A percentile compares a stretch with the other conserved stretches of the same genome.
phyloP scores from a whole-genome alignment of 2,888 invertebrate genomes.

The Pristionchus arcanus region DNA sequence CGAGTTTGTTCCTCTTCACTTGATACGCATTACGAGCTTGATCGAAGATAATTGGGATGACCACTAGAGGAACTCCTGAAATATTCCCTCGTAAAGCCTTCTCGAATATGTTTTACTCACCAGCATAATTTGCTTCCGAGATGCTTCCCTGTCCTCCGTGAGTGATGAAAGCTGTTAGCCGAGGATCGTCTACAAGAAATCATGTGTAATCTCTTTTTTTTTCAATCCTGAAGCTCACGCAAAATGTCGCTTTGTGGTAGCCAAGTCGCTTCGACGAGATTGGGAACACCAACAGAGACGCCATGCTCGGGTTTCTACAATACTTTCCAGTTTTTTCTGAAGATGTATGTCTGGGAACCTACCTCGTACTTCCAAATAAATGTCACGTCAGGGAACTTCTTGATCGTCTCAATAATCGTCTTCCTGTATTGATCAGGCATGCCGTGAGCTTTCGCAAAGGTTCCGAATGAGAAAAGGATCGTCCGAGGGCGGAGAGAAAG shows the following conservation, averaged over 20 bases:
- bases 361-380: slow-evolving; percentile 54
- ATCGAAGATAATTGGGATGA: background rate
- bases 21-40: background rate
- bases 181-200: slow-evolving; percentile 11
- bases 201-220: background rate
- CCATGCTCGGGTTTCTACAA: background rate
- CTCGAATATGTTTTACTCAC: background rate
- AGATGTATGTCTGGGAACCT: too few relatives aligned
- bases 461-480: slow-evolving; percentile 37
- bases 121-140: slow-evolving; percentile 7
- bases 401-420: background rate
- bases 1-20: slow-evolving; percentile 13
- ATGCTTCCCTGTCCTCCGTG: slow-evolving; percentile 47
- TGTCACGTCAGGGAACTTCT: slow-evolving; percentile 34
- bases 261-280: background rate
- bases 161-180: slow-evolving; percentile 46
- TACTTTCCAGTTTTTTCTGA: too few relatives aligned
- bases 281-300: background rate
- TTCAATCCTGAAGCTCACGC: background rate
- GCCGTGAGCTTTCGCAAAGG: background rate
- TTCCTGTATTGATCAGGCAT: slow-evolving; percentile 6
- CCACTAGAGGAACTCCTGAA: background rate
- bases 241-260: background rate
- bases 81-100: too few relatives aligned
- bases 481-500: background rate